These are phyloP conservation scores for Equus przewalskii DNA, from an alignment of 2,113 vertebrate species.

Conservation along the genomic window DNA sequence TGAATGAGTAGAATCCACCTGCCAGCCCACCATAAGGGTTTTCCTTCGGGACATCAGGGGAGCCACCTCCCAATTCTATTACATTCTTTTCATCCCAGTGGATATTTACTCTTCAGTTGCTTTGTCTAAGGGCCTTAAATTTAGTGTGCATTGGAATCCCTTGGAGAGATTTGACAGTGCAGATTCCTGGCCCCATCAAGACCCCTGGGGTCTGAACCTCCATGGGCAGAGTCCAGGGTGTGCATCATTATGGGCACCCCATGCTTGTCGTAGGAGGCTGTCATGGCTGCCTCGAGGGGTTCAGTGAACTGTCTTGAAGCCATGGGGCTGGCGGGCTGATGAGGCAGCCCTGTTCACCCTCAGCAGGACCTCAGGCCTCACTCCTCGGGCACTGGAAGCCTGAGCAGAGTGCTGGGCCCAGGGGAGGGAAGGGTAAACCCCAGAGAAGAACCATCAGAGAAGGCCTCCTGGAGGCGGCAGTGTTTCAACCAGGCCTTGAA, in stretches of 20 bases:
- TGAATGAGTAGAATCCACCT: background rate
- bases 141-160: background rate
- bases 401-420: background rate
- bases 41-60: background rate
- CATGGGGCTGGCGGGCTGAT: background rate
- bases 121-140: background rate
- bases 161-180: background rate
- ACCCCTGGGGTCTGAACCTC: background rate
- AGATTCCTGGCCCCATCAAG: background rate
- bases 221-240: background rate
- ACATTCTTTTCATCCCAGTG: background rate
- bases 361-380: background rate
- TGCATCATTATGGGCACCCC: background rate
- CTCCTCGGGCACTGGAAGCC: background rate
- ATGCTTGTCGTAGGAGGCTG: background rate
- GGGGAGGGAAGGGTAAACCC: background rate
- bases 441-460: background rate
- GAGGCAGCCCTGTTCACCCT: background rate
- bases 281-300: background rate
- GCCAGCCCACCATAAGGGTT: background rate
- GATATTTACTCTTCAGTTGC: background rate
- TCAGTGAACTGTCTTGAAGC: background rate
- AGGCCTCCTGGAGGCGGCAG: background rate
- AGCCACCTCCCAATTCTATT: background rate
- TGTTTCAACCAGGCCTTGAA: background rate